phyloP scores from a whole-genome alignment of 2,888 invertebrate species.

The Ceraclea dissimilis region DNA sequence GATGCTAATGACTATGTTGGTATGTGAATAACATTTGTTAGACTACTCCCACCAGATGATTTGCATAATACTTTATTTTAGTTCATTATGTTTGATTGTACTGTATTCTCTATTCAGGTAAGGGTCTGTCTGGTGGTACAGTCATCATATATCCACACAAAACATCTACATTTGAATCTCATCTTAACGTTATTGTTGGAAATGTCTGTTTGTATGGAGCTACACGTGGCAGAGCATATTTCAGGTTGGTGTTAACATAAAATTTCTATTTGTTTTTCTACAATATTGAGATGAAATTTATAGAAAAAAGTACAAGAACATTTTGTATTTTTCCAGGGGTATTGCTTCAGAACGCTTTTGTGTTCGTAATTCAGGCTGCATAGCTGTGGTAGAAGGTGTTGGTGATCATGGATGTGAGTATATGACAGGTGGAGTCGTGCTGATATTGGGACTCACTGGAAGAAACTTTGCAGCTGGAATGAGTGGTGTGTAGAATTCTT shows the following conservation, averaged over 20 bases:
- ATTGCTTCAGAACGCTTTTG: constrained; percentile 98
- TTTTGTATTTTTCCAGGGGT: constrained; percentile 49
- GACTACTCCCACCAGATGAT: not conserved
- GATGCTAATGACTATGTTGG: constrained; percentile 99
- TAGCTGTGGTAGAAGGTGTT: constrained; percentile 94
- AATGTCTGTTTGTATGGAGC: constrained; percentile 98
- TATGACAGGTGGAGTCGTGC: constrained; percentile 92
- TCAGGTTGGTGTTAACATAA: constrained; percentile 41
- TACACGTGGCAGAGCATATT: constrained; percentile 87
- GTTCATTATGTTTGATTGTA: no score
- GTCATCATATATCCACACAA: constrained; percentile 90
- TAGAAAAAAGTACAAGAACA: not conserved
- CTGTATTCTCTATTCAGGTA: constrained; percentile 39
- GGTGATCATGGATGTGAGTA: constrained; percentile 99
- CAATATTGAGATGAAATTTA: no score
- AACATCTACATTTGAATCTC: constrained; percentile 77
- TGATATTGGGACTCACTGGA: constrained; percentile 91
- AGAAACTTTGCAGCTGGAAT: constrained; percentile 99
- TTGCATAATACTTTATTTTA: no score
- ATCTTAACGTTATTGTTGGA: constrained; percentile 93
- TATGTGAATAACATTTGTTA: constrained; percentile 30
- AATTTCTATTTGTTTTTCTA: constrained; percentile 4
- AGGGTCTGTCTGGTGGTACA: constrained; percentile 90
- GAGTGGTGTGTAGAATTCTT: constrained; percentile 58
- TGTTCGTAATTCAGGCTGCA: constrained; percentile 94